These are phyloP conservation scores for Phortica magna DNA, from an alignment of 2,888 invertebrate species.

Conservation along the genomic window DNA sequence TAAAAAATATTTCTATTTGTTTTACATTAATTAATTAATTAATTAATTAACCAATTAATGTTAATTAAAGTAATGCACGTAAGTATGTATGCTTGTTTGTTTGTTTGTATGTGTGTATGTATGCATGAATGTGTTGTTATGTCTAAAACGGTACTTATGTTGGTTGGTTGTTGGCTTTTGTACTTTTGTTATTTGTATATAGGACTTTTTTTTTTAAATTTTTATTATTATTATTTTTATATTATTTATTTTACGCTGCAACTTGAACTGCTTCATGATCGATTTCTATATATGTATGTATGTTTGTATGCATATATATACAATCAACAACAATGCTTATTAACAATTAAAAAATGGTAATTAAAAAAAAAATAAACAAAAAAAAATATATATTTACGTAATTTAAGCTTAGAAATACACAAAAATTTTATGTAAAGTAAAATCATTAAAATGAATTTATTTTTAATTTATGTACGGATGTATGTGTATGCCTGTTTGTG, in stretches of 20 bases:
- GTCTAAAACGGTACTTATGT: slow-evolving; percentile 63
- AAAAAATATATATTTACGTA: neutral
- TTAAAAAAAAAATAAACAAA: neutral
- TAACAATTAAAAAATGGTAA: neutral
- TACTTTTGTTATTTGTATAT: slow-evolving; percentile 70
- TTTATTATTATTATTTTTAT: slow-evolving; percentile 47
- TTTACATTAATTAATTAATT: neutral
- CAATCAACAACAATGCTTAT: too few relatives aligned
- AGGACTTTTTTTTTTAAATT: slow-evolving; percentile 60
- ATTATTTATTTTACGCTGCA: slow-evolving; percentile 40
- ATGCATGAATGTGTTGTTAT: slow-evolving; percentile 26
- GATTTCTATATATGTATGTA: slow-evolving; percentile 13
- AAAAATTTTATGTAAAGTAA: neutral
- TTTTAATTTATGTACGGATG: slow-evolving; percentile 29
- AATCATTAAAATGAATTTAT: neutral
- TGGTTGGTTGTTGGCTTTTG: slow-evolving; percentile 73
- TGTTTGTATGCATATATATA: neutral
- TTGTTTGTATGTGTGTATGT: neutral
- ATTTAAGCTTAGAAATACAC: slow-evolving; percentile 13
- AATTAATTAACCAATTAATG: neutral
- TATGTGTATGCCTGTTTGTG: slow-evolving; percentile 27
- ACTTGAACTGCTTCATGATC: slow-evolving; percentile 28
- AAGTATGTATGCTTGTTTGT: neutral
- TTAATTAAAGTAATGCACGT: neutral
- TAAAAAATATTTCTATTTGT: neutral